Conservation (phyloP, 1,140 invertebrate genomes). For the Drosophila parvula region DNA sequence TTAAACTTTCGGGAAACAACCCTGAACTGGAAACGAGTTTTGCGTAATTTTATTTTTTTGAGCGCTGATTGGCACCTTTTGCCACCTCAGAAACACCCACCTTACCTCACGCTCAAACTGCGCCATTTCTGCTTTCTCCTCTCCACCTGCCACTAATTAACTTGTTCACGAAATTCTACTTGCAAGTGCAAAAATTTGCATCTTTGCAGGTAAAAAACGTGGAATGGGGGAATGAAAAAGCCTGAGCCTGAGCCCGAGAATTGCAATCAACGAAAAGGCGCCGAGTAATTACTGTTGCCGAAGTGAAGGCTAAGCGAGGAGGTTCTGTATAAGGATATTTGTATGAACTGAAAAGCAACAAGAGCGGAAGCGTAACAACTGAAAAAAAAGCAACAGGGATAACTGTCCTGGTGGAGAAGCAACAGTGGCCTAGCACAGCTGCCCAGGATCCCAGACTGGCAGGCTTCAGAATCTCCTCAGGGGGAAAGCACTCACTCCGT, state of each 20-base stretch:
- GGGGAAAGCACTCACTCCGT: constrained; percentile 9
- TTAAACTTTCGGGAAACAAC: background rate
- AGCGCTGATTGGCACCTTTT: constrained; percentile 32
- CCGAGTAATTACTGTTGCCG: constrained; percentile 59
- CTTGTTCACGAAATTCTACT: constrained; percentile 27
- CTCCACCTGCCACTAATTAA: constrained; percentile 33
- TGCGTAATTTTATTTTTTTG: constrained; percentile 30
- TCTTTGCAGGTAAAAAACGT: constrained; percentile 32
- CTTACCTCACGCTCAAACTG: background rate
- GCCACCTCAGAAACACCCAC: background rate
- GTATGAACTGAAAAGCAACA: constrained; percentile 6
- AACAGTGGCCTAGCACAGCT: constrained; percentile 42
- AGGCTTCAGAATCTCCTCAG: constrained; percentile 18
- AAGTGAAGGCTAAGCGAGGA: background rate
- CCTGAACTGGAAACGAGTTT: constrained; percentile 8
- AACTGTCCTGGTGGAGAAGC: constrained; percentile 29
- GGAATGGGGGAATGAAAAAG: background rate
- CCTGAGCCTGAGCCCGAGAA: background rate
- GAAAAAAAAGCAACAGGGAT: constrained; percentile 4
- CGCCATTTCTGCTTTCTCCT: background rate
- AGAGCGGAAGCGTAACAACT: constrained; percentile 17
- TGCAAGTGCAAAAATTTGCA: constrained; percentile 47
- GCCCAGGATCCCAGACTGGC: constrained; percentile 3
- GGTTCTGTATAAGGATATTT: background rate
- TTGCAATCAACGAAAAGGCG: constrained; percentile 60